phyloP scores from a whole-genome alignment of 2,888 invertebrate genomes.

The Trichopria drosophilae region DNA sequence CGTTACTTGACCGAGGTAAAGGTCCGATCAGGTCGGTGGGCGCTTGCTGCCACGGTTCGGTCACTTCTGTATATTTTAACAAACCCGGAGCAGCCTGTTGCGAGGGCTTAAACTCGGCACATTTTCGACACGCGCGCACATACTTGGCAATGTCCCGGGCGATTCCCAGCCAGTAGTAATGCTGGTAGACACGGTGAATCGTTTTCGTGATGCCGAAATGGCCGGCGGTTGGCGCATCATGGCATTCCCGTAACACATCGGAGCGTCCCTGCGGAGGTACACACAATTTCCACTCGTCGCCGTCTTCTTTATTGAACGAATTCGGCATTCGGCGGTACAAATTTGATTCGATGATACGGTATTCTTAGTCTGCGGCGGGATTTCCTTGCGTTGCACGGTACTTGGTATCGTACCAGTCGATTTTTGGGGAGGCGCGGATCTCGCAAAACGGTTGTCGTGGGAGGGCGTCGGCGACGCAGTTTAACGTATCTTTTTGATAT shows the following conservation, averaged over 20 bases:
- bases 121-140: background rate
- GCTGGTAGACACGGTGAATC: background rate
- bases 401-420: slow-evolving; percentile 6
- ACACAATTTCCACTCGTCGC: slow-evolving; percentile 24
- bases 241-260: slow-evolving; percentile 18
- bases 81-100: slow-evolving; percentile 2
- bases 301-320: background rate
- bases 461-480: slow-evolving; percentile 27
- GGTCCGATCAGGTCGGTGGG: slow-evolving; percentile 39
- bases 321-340: slow-evolving; percentile 1
- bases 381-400: background rate
- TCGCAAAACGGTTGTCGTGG: slow-evolving; percentile 12
- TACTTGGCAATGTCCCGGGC: background rate
- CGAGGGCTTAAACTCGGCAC: slow-evolving; percentile 1
- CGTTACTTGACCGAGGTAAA: slow-evolving; percentile 25
- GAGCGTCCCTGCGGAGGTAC: slow-evolving; percentile 16
- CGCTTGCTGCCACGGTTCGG: slow-evolving; percentile 28
- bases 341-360: background rate
- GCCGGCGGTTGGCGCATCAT: slow-evolving; percentile 27
- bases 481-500: slow-evolving; percentile 18
- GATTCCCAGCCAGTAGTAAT: slow-evolving; percentile 7
- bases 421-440: background rate
- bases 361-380: background rate
- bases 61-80: background rate
- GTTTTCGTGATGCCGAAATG: slow-evolving; percentile 24